phyloP scores from a whole-genome alignment of 1,140 invertebrate species.

The Mercenaria mercenaria region DNA sequence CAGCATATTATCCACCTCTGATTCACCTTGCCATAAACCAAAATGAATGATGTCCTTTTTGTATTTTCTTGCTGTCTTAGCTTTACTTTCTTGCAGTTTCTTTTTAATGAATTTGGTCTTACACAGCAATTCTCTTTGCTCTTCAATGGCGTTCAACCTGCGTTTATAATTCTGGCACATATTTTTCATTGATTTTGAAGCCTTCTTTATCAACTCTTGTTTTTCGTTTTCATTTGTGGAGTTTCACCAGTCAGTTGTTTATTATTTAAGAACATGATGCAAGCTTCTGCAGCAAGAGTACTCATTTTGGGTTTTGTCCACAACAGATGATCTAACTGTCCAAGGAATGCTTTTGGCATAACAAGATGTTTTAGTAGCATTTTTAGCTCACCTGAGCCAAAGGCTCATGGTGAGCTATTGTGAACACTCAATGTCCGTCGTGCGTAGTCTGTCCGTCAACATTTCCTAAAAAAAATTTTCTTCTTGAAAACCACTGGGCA shows the following conservation, averaged over 20 bases:
- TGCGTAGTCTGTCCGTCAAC: no score
- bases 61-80: conserved; percentile 22
- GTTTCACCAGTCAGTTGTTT: conserved; percentile 45
- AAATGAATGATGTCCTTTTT: conserved; percentile 36
- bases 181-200: conserved; percentile 43
- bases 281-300: conserved; percentile 50
- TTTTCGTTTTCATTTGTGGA: conserved; percentile 43
- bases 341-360: conserved; percentile 52
- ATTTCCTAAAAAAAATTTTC: no score
- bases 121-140: background rate
- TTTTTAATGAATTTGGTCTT: conserved; percentile 38
- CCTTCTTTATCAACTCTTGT: background rate
- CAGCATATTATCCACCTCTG: conserved; percentile 17
- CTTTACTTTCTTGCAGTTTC: conserved; percentile 24
- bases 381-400: no score
- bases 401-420: no score
- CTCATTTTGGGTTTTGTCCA: conserved; percentile 48
- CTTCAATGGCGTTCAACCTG: conserved; percentile 30
- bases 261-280: conserved; percentile 58
- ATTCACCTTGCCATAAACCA: conserved; percentile 40
- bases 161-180: conserved; percentile 14
- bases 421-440: no score
- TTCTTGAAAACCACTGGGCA: no score
- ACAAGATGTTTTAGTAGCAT: conserved; percentile 14
- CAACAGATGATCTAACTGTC: conserved; percentile 46